Conservation (phyloP, 2,888 invertebrate species). For the Xestia ashworthii region DNA sequence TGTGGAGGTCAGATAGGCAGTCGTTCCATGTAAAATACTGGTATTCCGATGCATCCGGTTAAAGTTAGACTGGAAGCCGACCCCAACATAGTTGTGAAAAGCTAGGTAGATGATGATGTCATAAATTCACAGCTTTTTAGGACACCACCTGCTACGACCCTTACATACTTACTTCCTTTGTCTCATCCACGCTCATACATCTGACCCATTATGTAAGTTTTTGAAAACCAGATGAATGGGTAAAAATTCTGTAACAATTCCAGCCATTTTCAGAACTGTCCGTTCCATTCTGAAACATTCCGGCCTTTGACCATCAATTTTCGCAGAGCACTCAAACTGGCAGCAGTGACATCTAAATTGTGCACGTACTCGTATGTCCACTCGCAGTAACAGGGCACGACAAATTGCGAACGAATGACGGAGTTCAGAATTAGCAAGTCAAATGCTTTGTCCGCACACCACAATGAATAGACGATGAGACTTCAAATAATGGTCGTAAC, state of each 20-base stretch:
- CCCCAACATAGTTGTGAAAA: no score
- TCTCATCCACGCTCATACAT: not conserved
- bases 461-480: slow-evolving; percentile 66
- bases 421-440: slow-evolving; percentile 66
- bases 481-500: slow-evolving; percentile 44
- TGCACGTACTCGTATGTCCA: slow-evolving; percentile 30
- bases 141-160: not conserved
- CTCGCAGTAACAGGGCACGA: slow-evolving; percentile 28
- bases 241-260: not conserved
- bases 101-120: no score
- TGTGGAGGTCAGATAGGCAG: no score
- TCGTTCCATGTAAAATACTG: no score
- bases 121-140: no score
- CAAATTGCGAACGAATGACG: slow-evolving; percentile 46
- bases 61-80: no score
- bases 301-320: slow-evolving; percentile 29
- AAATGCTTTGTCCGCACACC: slow-evolving; percentile 59
- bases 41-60: no score
- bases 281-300: not conserved
- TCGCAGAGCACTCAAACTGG: slow-evolving; percentile 2
- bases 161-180: not conserved
- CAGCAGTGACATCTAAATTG: slow-evolving; percentile 39
- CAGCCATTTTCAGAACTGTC: not conserved
- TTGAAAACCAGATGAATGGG: not conserved
- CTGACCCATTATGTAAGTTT: not conserved